Evolutionary conservation across 2,888 invertebrate species (phyloP), one percentile per base, ranked within the genome.

Genomic region (Eristalinus sepulchralis): DNA sequence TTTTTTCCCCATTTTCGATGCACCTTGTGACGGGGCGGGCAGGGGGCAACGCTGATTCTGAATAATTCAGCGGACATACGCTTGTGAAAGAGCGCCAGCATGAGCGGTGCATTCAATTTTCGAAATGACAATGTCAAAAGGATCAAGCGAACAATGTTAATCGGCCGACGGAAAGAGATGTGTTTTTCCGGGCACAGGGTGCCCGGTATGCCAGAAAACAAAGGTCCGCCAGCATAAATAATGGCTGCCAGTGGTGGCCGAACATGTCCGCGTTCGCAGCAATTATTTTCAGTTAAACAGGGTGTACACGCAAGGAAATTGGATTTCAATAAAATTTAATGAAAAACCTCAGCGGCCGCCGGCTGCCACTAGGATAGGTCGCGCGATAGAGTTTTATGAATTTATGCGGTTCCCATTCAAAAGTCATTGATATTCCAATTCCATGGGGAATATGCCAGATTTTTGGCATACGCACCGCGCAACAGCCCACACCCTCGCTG

Each of bases 301-400:
- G 33, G 31, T n/a, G 60, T 17, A n/a, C 60, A 31, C 33, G 24
- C 47, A 47, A 47, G 47, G 17, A 70, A 70, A 70, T 63, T 34
- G 63, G 73, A 34, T 73, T 73, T 55, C 73, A 55, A 73, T 73
- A 63, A 55, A 63, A 73, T 47, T 47, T 47, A 47, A 47, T 47
- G 47, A 47, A 47, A 47, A 47, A 47, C 17, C 31, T 2, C 36
- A 11, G 13, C 34, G 36, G 13, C 13, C 5, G 39, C 5, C n/a
- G 6, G 47, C 1, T 8, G 17, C 8, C 8, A 17, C 0, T 47
- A 17, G 17, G 47, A 47, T n/a, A 17, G 17, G 47, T n/a, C n/a
- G 47, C 47, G 17, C 17, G 47, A 17, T 57, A 11, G 55, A 22
- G 22, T 63, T 47, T 62, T 39, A 72, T 72, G 13, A 72, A 39